Evolutionary conservation across 2,888 invertebrate genomes (phyloP), one percentile per base, ranked within the genome.

Genomic region (Dermolepida albohirtum): DNA sequence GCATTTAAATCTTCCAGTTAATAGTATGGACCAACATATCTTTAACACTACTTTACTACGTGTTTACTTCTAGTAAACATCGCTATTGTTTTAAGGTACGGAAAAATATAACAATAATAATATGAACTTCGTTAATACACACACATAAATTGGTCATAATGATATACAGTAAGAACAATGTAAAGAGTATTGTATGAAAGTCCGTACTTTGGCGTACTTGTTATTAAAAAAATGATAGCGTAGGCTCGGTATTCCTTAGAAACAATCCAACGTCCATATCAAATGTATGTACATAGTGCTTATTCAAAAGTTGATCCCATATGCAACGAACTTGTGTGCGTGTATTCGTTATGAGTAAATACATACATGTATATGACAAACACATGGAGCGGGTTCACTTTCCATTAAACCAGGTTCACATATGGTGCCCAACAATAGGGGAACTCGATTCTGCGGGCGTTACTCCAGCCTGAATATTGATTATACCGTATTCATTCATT

Each of bases 381-480:
- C 64, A 59, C 43, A 69, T 64, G 68, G 67, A 71, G 70, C 67
- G 65, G 71, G 71, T 72, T 72, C 72, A 70, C 71, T 70, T 72
- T 71, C 50, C 68, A 67, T 70, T 68, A 69, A 68, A 57, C 66
- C 69, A 70, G 68, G 71, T 69, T 72, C 73, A 71, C 73, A 73
- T 73, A 73, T 73, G 73, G 73, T 70, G 69, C 47, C 65, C 64
- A 67, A 71, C 72, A 70, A 73, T 72, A 68, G 73, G 73, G 72
- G 73, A 71, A 69, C 55, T 57, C 52, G 63, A 71, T 59, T 63
- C 65, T 70, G 49, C 57, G 72, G 72, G 72, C 67, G 67, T 65
- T 67, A 66, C 67, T 67, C 71, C 55, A 70, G 59, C 68, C 66
- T 66, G 70, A 67, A 72, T 65, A 70, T 68, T 71, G 70, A 69